Percentiles rank a stretch among this genome's conserved stretches.
These are phyloP conservation scores for Penaeus indicus DNA, from an alignment of 1,140 invertebrate species.

Conservation along the genomic window DNA sequence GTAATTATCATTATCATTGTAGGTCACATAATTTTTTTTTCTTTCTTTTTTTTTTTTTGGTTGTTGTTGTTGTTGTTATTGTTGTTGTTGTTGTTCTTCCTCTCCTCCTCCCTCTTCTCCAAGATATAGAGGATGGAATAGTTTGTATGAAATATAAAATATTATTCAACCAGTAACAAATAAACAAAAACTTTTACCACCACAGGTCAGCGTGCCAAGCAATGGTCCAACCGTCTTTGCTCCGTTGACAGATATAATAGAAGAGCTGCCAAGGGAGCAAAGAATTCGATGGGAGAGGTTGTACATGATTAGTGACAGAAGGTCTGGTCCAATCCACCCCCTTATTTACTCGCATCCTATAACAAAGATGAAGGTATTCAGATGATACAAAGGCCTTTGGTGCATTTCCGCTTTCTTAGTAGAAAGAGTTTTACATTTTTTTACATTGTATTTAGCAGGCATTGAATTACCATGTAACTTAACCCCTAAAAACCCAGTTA, in stretches of 20 bases:
- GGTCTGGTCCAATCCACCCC: slow-evolving; percentile 70
- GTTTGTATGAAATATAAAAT: neutral
- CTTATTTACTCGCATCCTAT: slow-evolving; percentile 69
- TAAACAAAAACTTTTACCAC: slow-evolving; percentile 68
- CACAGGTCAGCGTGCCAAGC: slow-evolving; percentile 71
- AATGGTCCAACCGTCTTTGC: slow-evolving; percentile 71
- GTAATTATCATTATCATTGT: no score
- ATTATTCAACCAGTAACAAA: neutral
- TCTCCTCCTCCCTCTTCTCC: no score
- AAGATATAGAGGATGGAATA: neutral
- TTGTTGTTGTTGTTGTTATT: no score
- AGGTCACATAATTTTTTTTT: no score
- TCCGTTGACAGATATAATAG: slow-evolving; percentile 71
- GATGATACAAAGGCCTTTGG: no score
- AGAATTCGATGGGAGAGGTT: slow-evolving; percentile 70
- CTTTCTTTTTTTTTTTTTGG: no score
- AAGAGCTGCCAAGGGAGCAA: slow-evolving; percentile 69
- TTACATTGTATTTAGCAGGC: no score
- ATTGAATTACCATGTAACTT: no score
- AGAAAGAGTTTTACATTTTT: no score
- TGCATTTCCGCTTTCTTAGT: no score
- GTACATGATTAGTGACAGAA: slow-evolving; percentile 71
- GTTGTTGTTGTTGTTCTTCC: no score
- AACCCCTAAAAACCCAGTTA: no score
- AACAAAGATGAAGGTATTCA: slow-evolving; percentile 60